These are phyloP conservation scores for Heliothis subflexa DNA, from an alignment of 1,140 invertebrate species.

Conservation along the genomic window DNA sequence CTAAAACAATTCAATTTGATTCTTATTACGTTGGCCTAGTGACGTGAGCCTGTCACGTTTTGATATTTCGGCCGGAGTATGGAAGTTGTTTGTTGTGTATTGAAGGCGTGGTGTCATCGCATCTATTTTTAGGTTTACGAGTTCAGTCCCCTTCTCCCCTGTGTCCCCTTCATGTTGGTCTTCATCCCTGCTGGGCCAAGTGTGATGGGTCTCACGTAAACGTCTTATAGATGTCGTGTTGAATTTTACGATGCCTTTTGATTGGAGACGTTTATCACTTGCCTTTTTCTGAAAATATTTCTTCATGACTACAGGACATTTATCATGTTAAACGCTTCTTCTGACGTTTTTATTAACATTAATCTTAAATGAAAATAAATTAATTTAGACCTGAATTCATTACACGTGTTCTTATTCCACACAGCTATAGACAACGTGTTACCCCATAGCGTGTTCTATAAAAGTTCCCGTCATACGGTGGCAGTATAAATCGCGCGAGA, in stretches of 20 bases:
- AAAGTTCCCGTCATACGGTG: conserved; percentile 40
- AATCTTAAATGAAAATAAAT: not conserved
- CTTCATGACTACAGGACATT: not conserved
- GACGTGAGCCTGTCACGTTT: conserved; percentile 30
- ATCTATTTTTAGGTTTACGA: conserved; percentile 82
- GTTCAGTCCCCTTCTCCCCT: conserved; percentile 70
- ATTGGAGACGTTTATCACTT: conserved; percentile 22
- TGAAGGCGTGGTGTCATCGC: conserved; percentile 61
- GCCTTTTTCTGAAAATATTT: not conserved
- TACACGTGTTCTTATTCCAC: conserved; percentile 15
- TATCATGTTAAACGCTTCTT: conserved; percentile 24
- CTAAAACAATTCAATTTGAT: conserved; percentile 30
- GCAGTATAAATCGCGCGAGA: conserved; percentile 37
- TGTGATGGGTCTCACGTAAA: conserved; percentile 66
- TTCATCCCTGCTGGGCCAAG: conserved; percentile 58
- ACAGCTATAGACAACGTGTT: conserved; percentile 17
- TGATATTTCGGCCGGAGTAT: conserved; percentile 25
- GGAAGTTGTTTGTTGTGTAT: conserved; percentile 44
- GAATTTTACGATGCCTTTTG: conserved; percentile 30
- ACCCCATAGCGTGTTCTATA: conserved; percentile 48
- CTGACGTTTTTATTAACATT: conserved; percentile 4
- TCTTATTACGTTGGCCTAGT: conserved; percentile 43
- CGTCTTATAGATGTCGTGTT: conserved; percentile 40
- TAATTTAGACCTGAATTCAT: conserved; percentile 14
- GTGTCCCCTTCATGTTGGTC: conserved; percentile 51